A percentile compares a stretch with the other conserved stretches of the same genome.
phyloP scores from a whole-genome alignment of 2,113 vertebrate species.

The Leiothrix lutea region DNA sequence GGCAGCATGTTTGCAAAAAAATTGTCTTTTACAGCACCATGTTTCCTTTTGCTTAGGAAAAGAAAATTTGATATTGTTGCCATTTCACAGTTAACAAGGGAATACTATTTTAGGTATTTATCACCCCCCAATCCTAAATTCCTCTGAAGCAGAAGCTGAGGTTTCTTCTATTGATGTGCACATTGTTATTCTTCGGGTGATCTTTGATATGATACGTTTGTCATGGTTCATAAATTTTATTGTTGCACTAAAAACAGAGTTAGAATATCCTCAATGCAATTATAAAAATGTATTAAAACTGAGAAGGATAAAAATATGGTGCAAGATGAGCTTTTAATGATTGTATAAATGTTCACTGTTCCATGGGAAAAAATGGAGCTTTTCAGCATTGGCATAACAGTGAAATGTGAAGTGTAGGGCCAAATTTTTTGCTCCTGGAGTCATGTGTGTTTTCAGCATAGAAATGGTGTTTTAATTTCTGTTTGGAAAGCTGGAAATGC shows the following conservation, averaged over 20 bases:
- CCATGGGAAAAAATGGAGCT: constrained; percentile 50
- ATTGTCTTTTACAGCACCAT: neutral
- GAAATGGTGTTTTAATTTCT: neutral
- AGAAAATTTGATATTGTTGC: neutral
- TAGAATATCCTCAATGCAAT: constrained; percentile 81
- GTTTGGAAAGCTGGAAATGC: neutral
- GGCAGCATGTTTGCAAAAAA: neutral
- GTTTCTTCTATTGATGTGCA: neutral
- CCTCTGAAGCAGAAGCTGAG: neutral
- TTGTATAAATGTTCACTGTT: constrained; percentile 78
- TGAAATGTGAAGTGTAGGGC: neutral
- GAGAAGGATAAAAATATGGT: constrained; percentile 76
- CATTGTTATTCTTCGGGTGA: constrained; percentile 77
- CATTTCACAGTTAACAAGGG: neutral
- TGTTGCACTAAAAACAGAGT: constrained; percentile 82
- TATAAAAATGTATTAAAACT: constrained; percentile 83
- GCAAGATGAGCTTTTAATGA: constrained; percentile 80
- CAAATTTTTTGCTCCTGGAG: neutral
- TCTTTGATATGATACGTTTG: constrained; percentile 75
- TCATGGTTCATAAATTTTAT: constrained; percentile 81
- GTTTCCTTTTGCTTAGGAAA: neutral
- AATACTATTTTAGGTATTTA: neutral
- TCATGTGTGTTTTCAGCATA: neutral
- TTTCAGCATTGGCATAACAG: neutral
- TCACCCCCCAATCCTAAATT: neutral